Conservation (phyloP, 2,797 vertebrate genomes). For the Leucoraja ocellata region DNA sequence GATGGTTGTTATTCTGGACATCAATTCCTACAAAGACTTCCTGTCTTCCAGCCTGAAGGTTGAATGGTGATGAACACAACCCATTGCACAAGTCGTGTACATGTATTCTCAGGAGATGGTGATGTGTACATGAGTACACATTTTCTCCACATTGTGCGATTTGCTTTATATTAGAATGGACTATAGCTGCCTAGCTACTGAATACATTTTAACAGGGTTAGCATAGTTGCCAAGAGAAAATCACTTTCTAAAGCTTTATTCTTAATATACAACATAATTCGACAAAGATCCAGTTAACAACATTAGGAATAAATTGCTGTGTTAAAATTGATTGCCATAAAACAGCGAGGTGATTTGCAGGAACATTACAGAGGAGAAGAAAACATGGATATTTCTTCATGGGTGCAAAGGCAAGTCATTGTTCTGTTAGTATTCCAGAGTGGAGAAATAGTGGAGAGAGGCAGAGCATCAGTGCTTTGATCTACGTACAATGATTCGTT, state of each 20-base stretch:
- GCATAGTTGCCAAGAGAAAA: neutral
- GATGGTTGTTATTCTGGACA: too few species aligned
- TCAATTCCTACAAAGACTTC: neutral
- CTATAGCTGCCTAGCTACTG: neutral
- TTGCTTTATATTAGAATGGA: neutral
- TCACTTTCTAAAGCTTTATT: neutral
- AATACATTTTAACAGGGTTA: neutral
- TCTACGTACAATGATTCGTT: conserved; percentile 97
- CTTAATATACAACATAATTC: neutral
- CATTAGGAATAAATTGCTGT: neutral
- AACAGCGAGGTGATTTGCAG: neutral
- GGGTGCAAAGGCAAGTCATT: conserved; percentile 50
- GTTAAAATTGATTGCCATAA: conserved; percentile 21
- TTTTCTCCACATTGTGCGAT: neutral
- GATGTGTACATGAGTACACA: neutral
- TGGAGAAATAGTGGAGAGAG: conserved; percentile 39
- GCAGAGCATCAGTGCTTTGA: conserved; percentile 42
- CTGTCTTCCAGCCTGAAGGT: neutral
- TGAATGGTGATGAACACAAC: neutral
- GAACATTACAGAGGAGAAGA: neutral
- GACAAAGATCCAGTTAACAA: neutral
- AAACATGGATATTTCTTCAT: neutral
- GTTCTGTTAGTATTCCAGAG: conserved; percentile 56
- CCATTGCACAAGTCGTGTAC: too few species aligned
- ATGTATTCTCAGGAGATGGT: too few species aligned